phyloP scores from a whole-genome alignment of 2,888 invertebrate genomes.

The Drosophila falleni region DNA sequence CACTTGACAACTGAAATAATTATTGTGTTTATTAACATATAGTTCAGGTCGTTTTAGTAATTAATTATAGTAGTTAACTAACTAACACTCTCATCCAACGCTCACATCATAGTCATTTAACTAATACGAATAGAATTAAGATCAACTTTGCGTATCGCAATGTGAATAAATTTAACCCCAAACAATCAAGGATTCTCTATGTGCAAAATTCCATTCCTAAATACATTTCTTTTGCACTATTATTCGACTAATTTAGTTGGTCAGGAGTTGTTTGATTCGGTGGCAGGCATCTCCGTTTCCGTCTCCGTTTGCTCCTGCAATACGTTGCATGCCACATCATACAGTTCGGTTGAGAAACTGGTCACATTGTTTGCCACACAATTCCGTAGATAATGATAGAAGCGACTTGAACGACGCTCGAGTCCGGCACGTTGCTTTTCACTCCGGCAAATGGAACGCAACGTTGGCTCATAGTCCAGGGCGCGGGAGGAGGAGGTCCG shows the following conservation, averaged over 20 bases:
- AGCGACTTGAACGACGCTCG: slow-evolving; percentile 90
- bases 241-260: slow-evolving; percentile 38
- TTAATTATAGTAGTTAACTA: slow-evolving; percentile 45
- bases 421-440: slow-evolving; percentile 87
- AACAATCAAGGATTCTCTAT: not conserved
- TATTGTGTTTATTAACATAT: slow-evolving; percentile 41
- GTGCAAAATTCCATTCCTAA: not conserved
- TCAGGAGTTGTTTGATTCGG: not conserved
- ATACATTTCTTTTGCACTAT: slow-evolving; percentile 40
- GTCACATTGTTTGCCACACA: slow-evolving; percentile 84
- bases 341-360: slow-evolving; percentile 86
- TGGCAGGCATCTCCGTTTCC: not conserved
- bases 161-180: slow-evolving; percentile 33
- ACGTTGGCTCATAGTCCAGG: slow-evolving; percentile 89
- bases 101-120: slow-evolving; percentile 24
- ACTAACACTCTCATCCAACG: slow-evolving; percentile 21
- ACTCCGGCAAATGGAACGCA: slow-evolving; percentile 89
- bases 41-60: slow-evolving; percentile 58
- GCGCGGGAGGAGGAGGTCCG: slow-evolving; percentile 87
- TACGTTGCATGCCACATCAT: slow-evolving; percentile 85
- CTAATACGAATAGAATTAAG: slow-evolving; percentile 40
- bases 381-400: slow-evolving; percentile 91
- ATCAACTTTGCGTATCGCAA: slow-evolving; percentile 59
- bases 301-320: slow-evolving; percentile 44
- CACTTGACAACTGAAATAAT: slow-evolving; percentile 26